Evolutionary conservation across 1,140 invertebrate genomes (phyloP), one percentile per base, ranked within the genome.

Genomic region (Cydia strobilella): DNA sequence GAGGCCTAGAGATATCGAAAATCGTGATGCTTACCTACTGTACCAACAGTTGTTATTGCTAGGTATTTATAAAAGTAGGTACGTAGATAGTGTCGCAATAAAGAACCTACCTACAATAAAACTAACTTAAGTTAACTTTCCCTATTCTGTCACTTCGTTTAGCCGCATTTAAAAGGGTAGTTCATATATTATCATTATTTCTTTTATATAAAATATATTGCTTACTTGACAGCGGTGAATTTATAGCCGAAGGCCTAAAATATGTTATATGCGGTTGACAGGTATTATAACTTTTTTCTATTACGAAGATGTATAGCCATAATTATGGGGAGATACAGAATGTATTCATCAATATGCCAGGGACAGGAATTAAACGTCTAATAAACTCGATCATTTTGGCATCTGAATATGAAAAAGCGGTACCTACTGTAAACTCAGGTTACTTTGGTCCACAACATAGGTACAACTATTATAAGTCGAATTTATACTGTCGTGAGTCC

Each of bases 221-320:
- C 31, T 69, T 15, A 69, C 13, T 42, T 69, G 65, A 69, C 65
- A 69, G 65, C 65, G 65, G 65, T 9, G n/a, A 20, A 69, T 69
- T 69, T 69, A 69, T 69, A 35, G 65, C 65, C 65, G n/a, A 69
- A 69, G n/a, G n/a, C n/a, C 27, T 69, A 42, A 69, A 69, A 35
- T 69, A 69, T 69, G 35, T 35, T 69, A 23, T 23, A 23, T 69
- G 42, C 31, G 65, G 65, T 35, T 35, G 65, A 69, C 65, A 39
- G 27, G 65, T 42, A 69, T 69, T 69, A 69, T 59, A 69, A 35
- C 31, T 69, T 69, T 69, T 69, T 18, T 69, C n/a, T 31, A 69
- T 69, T 69, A 59, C 20, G 54, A 59, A 59, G 54, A 59, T 23
- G 54, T 59, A 23, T 59, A 7, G n/a, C 54, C 54, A 23, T 23